Conservation (phyloP, 2,797 vertebrate species). For the Hafferia zeledoni region DNA sequence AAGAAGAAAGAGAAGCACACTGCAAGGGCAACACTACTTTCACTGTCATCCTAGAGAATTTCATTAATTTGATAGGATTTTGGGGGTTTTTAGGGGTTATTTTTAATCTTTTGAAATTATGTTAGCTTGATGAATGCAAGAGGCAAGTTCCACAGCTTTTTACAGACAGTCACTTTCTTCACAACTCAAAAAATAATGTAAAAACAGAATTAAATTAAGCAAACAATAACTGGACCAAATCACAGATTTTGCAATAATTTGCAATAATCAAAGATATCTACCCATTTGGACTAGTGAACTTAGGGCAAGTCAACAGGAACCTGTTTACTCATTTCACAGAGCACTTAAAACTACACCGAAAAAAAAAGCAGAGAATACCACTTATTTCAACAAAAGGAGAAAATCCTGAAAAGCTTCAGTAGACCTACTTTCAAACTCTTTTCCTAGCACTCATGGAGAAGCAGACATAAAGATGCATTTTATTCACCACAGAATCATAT, state of each 20-base stretch:
- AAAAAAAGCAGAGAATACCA: background rate
- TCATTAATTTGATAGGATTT: background rate
- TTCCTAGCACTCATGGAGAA: background rate
- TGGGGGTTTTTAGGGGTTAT: background rate
- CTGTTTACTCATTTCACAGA: background rate
- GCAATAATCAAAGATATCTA: background rate
- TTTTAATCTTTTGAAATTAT: background rate
- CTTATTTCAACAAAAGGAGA: background rate
- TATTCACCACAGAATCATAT: fast-evolving
- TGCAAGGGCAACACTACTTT: background rate
- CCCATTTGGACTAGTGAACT: background rate
- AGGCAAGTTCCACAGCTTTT: background rate
- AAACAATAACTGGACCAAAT: background rate
- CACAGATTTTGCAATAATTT: background rate
- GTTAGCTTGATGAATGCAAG: background rate
- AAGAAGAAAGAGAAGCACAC: background rate
- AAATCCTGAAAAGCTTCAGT: background rate
- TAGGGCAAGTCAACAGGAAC: background rate
- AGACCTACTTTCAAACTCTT: background rate
- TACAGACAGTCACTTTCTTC: background rate
- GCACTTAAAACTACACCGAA: background rate
- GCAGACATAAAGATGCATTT: background rate
- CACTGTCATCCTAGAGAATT: background rate
- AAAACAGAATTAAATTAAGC: background rate
- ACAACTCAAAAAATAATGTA: background rate